Percentiles rank a stretch among this genome's conserved stretches.
These are phyloP conservation scores for Diploscapter pachys DNA, from an alignment of 1,140 invertebrate species.

Conservation along the genomic window DNA sequence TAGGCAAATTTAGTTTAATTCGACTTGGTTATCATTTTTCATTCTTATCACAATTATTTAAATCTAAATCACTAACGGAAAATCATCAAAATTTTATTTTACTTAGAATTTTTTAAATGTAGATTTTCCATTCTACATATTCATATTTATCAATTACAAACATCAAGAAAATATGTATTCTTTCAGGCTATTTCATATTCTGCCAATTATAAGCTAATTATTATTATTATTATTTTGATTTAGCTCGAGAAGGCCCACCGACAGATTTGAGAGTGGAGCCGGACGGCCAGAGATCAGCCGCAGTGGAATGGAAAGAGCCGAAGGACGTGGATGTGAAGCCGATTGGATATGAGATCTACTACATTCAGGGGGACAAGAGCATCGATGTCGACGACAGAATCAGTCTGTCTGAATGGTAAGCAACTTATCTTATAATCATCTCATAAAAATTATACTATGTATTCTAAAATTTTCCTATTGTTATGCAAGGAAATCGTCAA, in stretches of 20 bases:
- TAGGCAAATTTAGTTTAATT: constrained; percentile 20
- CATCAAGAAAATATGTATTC: too few relatives aligned
- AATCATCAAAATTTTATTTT: too few relatives aligned
- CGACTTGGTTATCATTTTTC: too few relatives aligned
- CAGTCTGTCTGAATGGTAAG: constrained; percentile 46
- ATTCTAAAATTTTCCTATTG: too few relatives aligned
- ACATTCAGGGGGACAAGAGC: constrained; percentile 51
- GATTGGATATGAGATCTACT: constrained; percentile 56
- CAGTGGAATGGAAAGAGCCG: constrained; percentile 51
- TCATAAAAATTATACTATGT: too few relatives aligned
- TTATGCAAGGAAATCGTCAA: too few relatives aligned
- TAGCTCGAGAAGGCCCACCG: constrained; percentile 53
- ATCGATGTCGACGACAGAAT: constrained; percentile 55
- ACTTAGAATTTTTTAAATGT: too few relatives aligned
- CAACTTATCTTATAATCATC: background rate
- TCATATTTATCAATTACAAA: too few relatives aligned
- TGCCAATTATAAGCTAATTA: background rate
- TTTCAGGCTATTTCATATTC: too few relatives aligned
- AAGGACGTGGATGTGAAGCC: constrained; percentile 45
- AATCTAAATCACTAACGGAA: too few relatives aligned
- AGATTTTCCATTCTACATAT: too few relatives aligned
- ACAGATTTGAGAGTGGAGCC: constrained; percentile 52
- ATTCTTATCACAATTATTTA: too few relatives aligned
- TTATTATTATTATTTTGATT: background rate
- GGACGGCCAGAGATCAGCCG: constrained; percentile 49